Conservation (phyloP, 2,113 vertebrate species). For the Emberiza fucata region DNA sequence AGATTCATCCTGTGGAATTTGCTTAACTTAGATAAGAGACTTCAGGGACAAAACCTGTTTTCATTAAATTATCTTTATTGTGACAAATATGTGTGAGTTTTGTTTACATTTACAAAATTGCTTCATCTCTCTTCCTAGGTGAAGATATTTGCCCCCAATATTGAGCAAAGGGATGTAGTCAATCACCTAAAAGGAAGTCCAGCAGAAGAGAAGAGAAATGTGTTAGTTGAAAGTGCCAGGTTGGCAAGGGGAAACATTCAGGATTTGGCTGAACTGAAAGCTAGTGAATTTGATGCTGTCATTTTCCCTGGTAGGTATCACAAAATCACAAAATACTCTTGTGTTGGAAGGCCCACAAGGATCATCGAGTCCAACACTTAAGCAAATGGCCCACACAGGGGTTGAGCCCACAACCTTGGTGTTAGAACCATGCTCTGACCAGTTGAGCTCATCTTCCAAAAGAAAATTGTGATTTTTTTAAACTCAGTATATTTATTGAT, state of each 20-base stretch:
- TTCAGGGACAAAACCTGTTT: background rate
- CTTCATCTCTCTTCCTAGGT: conserved; percentile 70
- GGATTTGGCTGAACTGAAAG: conserved; percentile 76
- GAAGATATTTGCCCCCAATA: conserved; percentile 83
- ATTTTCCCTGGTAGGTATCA: conserved; percentile 76
- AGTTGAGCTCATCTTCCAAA: background rate
- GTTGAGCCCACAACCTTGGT: background rate
- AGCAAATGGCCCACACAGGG: background rate
- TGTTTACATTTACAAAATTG: background rate
- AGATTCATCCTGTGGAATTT: background rate
- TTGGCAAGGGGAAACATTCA: conserved; percentile 78
- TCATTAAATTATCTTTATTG: background rate
- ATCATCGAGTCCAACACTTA: fast-evolving
- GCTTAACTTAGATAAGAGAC: background rate
- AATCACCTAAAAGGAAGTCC: conserved; percentile 80
- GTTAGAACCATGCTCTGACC: background rate
- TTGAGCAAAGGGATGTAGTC: conserved; percentile 84
- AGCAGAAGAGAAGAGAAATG: conserved; percentile 78
- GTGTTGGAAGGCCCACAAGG: background rate
- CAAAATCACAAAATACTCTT: background rate
- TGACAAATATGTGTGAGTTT: background rate
- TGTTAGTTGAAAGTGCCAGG: conserved; percentile 80
- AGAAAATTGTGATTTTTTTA: background rate
- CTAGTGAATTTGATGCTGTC: conserved; percentile 75
- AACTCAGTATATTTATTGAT: background rate